These are phyloP conservation scores for Peromyscus attwateri DNA, from an alignment of 2,797 vertebrate genomes.

Conservation along the genomic window DNA sequence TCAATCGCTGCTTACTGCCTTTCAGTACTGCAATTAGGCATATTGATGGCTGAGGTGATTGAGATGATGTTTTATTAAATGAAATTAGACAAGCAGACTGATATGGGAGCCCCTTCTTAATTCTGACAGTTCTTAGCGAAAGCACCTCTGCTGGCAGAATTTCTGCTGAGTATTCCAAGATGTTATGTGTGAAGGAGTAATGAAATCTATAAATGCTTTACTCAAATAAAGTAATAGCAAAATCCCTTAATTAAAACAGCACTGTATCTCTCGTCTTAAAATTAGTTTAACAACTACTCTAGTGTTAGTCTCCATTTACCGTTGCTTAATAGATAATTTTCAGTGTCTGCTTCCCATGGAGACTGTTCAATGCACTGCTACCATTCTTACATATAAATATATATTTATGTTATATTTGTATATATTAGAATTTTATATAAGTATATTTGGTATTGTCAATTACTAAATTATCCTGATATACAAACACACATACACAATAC, in stretches of 20 bases:
- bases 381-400: neutral
- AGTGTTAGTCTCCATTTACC: neutral
- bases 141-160: neutral
- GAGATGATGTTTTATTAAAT: conserved; percentile 38
- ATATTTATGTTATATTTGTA: neutral
- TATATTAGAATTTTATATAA: conserved; percentile 12
- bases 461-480: neutral
- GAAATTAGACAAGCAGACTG: conserved; percentile 22
- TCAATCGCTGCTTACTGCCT: neutral
- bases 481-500: neutral
- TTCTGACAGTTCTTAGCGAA: conserved; percentile 49
- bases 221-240: conserved; percentile 30
- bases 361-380: neutral
- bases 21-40: neutral
- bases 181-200: neutral
- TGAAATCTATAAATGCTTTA: neutral
- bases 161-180: conserved; percentile 18
- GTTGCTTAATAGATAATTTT: neutral
- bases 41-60: neutral
- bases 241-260: neutral
- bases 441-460: neutral
- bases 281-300: neutral
- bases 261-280: neutral
- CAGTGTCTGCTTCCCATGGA: neutral
- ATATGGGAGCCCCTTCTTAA: neutral